Percentiles rank a stretch among this genome's conserved stretches.
Conservation (phyloP, 2,113 vertebrate species). For the Protobothrops flavoviridis region DNA sequence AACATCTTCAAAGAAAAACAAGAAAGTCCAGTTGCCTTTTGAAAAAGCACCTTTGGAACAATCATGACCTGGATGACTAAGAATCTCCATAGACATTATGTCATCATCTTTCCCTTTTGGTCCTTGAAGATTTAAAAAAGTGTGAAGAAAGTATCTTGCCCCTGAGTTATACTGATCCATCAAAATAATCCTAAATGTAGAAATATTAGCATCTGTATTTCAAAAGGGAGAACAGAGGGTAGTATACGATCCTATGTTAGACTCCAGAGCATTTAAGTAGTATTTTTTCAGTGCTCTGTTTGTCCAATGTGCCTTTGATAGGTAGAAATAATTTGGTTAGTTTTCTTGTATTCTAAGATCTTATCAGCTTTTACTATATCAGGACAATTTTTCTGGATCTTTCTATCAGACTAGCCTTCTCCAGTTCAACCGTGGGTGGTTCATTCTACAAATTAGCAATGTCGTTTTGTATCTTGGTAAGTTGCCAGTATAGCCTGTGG, state of each 20-base stretch:
- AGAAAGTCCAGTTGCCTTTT: no score
- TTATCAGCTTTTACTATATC: accelerated
- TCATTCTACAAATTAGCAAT: slow-evolving; percentile 39
- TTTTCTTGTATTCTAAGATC: accelerated
- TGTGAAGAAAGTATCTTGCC: neutral
- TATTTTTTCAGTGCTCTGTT: neutral
- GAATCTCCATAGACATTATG: neutral
- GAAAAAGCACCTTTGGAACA: no score
- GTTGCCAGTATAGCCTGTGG: slow-evolving; percentile 41
- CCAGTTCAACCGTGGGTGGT: slow-evolving; percentile 48
- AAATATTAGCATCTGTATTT: neutral
- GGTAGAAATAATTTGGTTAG: neutral
- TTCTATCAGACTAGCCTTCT: slow-evolving; percentile 13
- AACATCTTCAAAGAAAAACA: no score
- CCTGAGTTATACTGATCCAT: neutral
- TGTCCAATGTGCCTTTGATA: neutral
- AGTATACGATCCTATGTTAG: neutral
- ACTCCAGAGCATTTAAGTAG: neutral
- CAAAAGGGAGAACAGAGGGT: neutral
- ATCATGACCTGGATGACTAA: no score
- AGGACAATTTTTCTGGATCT: neutral
- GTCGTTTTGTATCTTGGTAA: slow-evolving; percentile 10
- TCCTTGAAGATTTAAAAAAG: neutral
- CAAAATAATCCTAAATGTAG: neutral
- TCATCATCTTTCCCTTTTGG: neutral